phyloP scores from a whole-genome alignment of 2,888 invertebrate species.

The Disparrhopalites patrizii region DNA sequence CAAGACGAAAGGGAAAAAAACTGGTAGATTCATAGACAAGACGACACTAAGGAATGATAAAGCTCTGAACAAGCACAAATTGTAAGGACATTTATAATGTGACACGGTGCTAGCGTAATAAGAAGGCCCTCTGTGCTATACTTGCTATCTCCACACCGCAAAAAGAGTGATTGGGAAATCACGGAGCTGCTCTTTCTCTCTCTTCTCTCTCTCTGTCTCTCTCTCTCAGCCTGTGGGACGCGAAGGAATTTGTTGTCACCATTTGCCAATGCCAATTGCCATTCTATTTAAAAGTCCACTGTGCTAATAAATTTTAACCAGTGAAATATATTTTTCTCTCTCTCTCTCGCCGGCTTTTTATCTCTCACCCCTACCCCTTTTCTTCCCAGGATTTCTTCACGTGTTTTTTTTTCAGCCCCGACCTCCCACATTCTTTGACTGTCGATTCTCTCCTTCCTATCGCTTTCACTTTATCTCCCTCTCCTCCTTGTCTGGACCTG shows the following conservation, averaged over 20 bases:
- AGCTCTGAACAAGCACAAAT: constrained; percentile 17
- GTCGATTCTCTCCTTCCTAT: no score
- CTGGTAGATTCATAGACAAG: constrained; percentile 14
- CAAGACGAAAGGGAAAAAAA: no score
- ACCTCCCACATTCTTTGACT: no score
- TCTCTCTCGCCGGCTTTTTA: no score
- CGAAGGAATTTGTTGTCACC: constrained; percentile 17
- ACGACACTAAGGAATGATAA: constrained; percentile 19
- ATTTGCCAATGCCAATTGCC: constrained; percentile 17
- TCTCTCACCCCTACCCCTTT: no score
- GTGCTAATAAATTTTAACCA: constrained; percentile 19
- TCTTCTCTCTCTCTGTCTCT: no score
- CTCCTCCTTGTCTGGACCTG: no score
- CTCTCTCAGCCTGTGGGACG: constrained; percentile 17
- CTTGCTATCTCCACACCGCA: no score
- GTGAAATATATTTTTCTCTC: neutral
- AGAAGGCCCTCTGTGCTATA: no score
- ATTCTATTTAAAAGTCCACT: constrained; percentile 18
- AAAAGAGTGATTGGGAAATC: constrained; percentile 22
- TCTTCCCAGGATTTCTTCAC: no score
- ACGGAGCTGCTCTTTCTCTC: constrained; percentile 1
- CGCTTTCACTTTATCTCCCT: no score
- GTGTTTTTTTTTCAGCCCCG: no score
- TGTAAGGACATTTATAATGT: neutral
- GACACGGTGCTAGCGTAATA: neutral